Evolutionary conservation across 2,113 vertebrate genomes (phyloP).

Genomic region (Bothrops jararaca): DNA sequence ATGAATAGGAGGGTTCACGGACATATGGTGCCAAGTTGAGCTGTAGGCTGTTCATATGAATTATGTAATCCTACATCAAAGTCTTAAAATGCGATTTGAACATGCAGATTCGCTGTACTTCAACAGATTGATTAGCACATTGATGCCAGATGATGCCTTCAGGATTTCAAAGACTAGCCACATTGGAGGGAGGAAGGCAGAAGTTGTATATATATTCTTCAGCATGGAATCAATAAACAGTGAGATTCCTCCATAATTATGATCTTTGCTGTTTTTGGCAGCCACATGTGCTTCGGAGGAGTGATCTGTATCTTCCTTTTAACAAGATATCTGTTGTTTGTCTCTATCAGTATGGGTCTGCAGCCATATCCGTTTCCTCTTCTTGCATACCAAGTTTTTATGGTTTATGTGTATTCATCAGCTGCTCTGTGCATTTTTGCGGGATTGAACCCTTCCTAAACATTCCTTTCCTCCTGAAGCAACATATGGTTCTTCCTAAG

Average conservation of each 20-base stretch:
- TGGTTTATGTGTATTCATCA: constrained; percentile 17
- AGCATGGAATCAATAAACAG: constrained; percentile 20
- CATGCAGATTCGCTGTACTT: not conserved
- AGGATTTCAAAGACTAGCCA: not conserved
- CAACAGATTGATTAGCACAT: not conserved
- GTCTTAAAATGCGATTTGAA: not conserved
- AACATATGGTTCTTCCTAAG: constrained; percentile 13
- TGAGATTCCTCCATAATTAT: constrained; percentile 11
- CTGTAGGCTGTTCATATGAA: not conserved
- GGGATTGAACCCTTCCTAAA: constrained; percentile 5
- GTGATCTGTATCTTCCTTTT: constrained; percentile 10
- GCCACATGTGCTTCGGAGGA: not conserved
- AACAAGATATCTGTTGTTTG: constrained; percentile 16
- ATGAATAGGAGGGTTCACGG: not conserved
- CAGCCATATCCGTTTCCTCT: not conserved
- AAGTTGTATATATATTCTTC: not conserved
- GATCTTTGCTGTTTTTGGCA: constrained; percentile 6
- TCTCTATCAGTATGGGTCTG: not conserved
- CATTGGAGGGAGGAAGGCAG: not conserved
- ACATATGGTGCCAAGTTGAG: not conserved
- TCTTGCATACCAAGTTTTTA: not conserved
- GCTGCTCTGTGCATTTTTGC: constrained; percentile 6
- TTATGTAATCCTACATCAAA: not conserved
- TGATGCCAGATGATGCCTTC: not conserved
- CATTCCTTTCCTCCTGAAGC: constrained; percentile 30